A percentile compares a stretch with the other conserved stretches of the same genome.
Conservation (phyloP, 2,113 vertebrate species). For the Sylvietta virens region DNA sequence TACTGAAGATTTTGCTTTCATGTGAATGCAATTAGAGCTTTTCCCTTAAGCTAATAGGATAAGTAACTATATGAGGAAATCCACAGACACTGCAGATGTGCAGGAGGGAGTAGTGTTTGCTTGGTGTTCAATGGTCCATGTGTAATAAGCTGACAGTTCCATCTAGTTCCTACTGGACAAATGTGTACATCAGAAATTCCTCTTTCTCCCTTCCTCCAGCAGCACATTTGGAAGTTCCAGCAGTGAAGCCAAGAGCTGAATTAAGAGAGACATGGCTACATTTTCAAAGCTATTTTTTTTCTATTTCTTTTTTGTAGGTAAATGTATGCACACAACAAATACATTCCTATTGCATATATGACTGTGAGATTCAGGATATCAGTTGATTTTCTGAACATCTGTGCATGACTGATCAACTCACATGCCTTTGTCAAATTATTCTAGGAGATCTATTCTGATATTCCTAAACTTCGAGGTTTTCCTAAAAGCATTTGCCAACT, state of each 20-base stretch:
- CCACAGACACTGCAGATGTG: neutral
- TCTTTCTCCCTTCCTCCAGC: neutral
- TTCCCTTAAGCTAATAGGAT: conserved; percentile 5
- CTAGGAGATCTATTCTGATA: neutral
- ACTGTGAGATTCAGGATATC: neutral
- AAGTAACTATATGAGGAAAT: conserved; percentile 26
- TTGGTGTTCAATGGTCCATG: conserved; percentile 16
- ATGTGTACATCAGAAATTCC: neutral
- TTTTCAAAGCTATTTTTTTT: neutral
- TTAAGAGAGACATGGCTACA: neutral
- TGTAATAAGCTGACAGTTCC: conserved; percentile 3
- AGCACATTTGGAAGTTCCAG: neutral
- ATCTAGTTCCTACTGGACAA: conserved; percentile 15
- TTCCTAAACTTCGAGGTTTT: neutral
- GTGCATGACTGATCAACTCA: neutral
- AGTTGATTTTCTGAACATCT: neutral
- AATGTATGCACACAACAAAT: neutral
- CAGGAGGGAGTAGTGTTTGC: conserved; percentile 23
- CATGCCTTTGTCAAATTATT: neutral
- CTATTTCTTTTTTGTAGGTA: neutral
- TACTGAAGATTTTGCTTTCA: neutral
- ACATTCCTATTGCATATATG: neutral
- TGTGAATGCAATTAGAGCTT: conserved; percentile 5
- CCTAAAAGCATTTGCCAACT: neutral
- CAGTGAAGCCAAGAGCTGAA: neutral